phyloP scores from a whole-genome alignment of 2,113 vertebrate genomes.

The Microtus ochrogaster region DNA sequence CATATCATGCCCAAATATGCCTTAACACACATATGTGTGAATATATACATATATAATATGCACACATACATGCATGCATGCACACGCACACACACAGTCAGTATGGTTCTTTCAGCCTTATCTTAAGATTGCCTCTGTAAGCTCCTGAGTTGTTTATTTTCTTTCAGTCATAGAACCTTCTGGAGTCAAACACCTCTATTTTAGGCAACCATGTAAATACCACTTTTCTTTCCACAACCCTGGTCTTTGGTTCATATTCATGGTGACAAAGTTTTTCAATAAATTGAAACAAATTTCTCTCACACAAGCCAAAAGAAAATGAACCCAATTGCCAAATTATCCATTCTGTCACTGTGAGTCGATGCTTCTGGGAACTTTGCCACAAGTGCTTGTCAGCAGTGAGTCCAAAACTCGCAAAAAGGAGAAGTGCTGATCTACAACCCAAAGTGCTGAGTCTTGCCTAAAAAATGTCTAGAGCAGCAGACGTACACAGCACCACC shows the following conservation, averaged over 20 bases:
- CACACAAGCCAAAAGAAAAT: conserved; percentile 63
- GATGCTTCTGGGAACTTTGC: conserved; percentile 63
- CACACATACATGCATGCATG: neutral
- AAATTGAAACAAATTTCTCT: conserved; percentile 52
- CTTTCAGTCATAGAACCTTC: neutral
- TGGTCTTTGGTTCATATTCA: neutral
- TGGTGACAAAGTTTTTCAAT: conserved; percentile 58
- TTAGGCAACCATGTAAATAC: neutral
- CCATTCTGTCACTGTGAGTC: conserved; percentile 11
- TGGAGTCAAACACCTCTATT: neutral
- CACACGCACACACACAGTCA: neutral
- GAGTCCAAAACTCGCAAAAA: conserved; percentile 75
- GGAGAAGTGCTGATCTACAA: conserved; percentile 76
- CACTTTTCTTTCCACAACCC: conserved; percentile 25
- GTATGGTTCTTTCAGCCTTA: neutral
- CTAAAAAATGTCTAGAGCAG: conserved; percentile 64
- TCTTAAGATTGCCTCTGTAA: neutral
- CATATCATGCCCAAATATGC: neutral
- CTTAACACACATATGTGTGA: neutral
- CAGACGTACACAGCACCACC: neutral
- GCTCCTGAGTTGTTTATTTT: neutral
- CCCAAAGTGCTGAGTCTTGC: conserved; percentile 55
- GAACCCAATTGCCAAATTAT: conserved; percentile 35
- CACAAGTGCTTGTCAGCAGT: conserved; percentile 73
- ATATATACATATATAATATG: no score